Percentiles rank a stretch among this genome's conserved stretches.
Evolutionary conservation across 2,113 vertebrate species (phyloP).

Genomic region (Athene noctua): DNA sequence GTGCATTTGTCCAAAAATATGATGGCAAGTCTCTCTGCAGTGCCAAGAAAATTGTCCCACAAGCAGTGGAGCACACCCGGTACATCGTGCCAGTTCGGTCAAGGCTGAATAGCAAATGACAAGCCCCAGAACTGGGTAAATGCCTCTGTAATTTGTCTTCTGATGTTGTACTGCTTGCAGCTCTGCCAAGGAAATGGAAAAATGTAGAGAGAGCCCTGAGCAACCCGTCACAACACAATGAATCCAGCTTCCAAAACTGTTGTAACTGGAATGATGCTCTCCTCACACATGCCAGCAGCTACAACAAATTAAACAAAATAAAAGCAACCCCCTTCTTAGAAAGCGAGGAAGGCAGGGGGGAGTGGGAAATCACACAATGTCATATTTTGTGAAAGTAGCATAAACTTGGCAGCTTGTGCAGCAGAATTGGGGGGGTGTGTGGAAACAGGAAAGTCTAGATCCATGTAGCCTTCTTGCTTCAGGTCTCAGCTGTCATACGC

Average conservation of each 20-base stretch:
- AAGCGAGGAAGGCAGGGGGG: neutral
- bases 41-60: constrained; percentile 44
- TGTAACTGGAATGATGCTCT: neutral
- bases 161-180: constrained; percentile 32
- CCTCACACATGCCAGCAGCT: neutral
- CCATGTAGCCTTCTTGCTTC: neutral
- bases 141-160: constrained; percentile 56
- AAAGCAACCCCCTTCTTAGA: neutral
- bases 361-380: neutral
- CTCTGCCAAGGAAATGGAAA: constrained; percentile 50
- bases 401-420: neutral
- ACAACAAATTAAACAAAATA: neutral
- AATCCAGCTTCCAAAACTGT: constrained; percentile 3
- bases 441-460: neutral
- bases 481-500: fast-evolving
- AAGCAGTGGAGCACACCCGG: neutral
- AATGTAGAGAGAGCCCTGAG: neutral
- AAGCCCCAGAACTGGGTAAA: constrained; percentile 31
- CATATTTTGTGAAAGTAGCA: neutral
- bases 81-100: constrained; percentile 6
- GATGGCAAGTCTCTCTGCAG: neutral
- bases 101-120: constrained; percentile 20
- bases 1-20: constrained; percentile 29
- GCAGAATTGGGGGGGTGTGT: neutral
- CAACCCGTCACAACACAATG: constrained; percentile 2